phyloP scores from a whole-genome alignment of 2,888 invertebrate species.

The Heteropelma amictum region DNA sequence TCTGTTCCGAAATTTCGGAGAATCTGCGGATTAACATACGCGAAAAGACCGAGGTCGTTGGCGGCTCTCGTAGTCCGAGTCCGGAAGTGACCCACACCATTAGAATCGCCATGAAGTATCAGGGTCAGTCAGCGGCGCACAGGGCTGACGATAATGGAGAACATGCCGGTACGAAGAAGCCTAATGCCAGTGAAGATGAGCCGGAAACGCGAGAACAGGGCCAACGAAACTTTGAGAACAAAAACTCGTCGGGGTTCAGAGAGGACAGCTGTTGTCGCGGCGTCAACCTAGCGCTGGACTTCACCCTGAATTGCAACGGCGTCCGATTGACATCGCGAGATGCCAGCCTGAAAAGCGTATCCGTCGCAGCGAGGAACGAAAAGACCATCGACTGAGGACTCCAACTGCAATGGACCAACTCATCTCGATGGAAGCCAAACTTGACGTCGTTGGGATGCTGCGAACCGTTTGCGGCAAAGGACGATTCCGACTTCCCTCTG shows the following conservation, averaged over 20 bases:
- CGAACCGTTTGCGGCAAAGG: too few relatives aligned
- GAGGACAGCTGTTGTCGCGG: constrained; percentile 62
- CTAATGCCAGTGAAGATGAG: constrained; percentile 18
- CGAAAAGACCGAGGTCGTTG: constrained; percentile 64
- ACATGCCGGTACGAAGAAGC: constrained; percentile 43
- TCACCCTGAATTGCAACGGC: constrained; percentile 72
- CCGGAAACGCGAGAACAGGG: constrained; percentile 27
- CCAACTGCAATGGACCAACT: too few relatives aligned
- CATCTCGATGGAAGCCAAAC: too few relatives aligned
- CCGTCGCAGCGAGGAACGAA: constrained; percentile 42
- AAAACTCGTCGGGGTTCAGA: constrained; percentile 33
- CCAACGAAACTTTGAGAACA: constrained; percentile 18
- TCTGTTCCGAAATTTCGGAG: constrained; percentile 69
- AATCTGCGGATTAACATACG: constrained; percentile 67
- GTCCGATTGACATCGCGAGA: constrained; percentile 71
- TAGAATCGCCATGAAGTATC: constrained; percentile 73
- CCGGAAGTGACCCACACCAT: constrained; percentile 74
- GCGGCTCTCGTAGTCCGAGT: constrained; percentile 64
- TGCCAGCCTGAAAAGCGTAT: constrained; percentile 60
- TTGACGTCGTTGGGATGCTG: too few relatives aligned
- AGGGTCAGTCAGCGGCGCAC: constrained; percentile 57
- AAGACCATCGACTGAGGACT: constrained; percentile 34
- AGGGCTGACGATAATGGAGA: constrained; percentile 36
- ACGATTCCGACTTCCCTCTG: neutral
- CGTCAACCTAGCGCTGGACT: constrained; percentile 70